Base-by-base conservation (phyloP, 2,113 vertebrate genomes). In the Hiodon tergisus region DNA sequence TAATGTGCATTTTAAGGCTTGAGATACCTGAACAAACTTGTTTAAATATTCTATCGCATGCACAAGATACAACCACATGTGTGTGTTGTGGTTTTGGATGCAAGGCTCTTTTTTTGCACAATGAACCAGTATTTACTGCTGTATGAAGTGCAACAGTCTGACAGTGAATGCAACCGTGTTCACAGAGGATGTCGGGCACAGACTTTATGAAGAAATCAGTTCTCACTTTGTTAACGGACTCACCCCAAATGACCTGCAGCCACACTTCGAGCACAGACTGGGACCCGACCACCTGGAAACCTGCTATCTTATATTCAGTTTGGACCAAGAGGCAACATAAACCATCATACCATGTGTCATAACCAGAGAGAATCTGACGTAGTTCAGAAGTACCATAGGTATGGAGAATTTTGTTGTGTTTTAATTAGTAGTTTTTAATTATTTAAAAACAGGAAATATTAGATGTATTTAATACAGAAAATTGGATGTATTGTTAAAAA, bases 241-340 rank as follows among this genome's bases (percentile, higher is more conserved):
- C 8, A 82, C 78, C 4, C 85, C 81, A 50, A 77, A 82, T 52
- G 88, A 87, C 71, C 80, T 85, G 16, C 80, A 81, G 73, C 81
- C 80, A 6, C 85, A 81, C 46, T 87, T 84, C 69, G 83, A 86
- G 78, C 83, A 86, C 71, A 77, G 47, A 11, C 58, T 86, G 13
- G 87, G 83, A 2, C 71, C 80, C 6, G 87, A 87, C 61, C 84
- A 77, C 31, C 74, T 87, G 54, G 86, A 90, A 76, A 87, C 85
- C 17, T 88, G 86, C 76, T 85, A 85, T 58, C 76, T 86, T 5
- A 84, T 89, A 79, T 86, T 82, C 71, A 87, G 79, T 57, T 80
- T 85, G 47, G 84, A 87, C 58, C 80, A 86, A 71, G 87, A 88
- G 52, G 72, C 79, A 14, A 66, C 78, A 2, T 83, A 68, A 74